phyloP scores from a whole-genome alignment of 2,797 vertebrate species.

The Heteromormyrus szaboi region DNA sequence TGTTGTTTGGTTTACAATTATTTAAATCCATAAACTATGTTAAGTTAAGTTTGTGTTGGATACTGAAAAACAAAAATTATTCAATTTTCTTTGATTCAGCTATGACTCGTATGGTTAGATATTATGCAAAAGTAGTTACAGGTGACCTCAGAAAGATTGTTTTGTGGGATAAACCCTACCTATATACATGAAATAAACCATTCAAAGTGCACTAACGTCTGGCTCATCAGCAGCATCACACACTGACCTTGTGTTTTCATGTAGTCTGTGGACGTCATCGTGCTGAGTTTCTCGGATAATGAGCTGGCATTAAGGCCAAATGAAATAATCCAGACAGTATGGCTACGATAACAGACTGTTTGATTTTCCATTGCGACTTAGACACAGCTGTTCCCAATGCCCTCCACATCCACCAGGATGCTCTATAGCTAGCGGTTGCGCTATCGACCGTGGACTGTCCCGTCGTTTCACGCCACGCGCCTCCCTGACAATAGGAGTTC shows the following conservation, averaged over 20 bases:
- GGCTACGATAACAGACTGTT: neutral
- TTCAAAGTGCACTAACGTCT: neutral
- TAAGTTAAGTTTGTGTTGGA: neutral
- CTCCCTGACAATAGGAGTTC: neutral
- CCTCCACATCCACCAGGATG: neutral
- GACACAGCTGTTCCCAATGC: neutral
- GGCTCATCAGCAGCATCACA: neutral
- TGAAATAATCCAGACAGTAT: slow-evolving; percentile 8
- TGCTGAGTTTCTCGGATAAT: neutral
- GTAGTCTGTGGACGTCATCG: neutral
- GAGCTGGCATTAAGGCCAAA: neutral
- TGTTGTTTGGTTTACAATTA: neutral
- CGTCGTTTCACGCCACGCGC: neutral
- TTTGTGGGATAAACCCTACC: neutral
- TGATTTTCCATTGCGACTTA: slow-evolving; percentile 5
- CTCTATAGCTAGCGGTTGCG: neutral
- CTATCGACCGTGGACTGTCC: neutral
- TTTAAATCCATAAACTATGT: neutral
- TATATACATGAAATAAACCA: neutral
- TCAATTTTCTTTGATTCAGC: neutral
- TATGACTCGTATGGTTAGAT: neutral
- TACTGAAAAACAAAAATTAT: neutral
- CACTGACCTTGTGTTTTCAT: neutral
- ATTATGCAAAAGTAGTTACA: neutral
- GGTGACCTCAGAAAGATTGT: neutral